Evolutionary conservation across 2,888 invertebrate species (phyloP), one percentile per base, ranked within the genome.

Genomic region (Macrophya alboannulata): DNA sequence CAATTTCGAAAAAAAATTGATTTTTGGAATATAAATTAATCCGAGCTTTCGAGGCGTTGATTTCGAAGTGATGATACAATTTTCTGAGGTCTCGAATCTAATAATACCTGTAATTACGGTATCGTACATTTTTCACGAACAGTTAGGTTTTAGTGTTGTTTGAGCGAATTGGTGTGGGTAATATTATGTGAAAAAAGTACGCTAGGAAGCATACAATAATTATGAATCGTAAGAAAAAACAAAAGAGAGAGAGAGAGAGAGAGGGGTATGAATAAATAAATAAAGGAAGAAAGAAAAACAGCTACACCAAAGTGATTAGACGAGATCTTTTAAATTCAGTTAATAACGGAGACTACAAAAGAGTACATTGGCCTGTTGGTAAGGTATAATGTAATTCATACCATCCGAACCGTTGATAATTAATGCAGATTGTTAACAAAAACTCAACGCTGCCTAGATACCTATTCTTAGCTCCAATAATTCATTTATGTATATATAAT

Each of bases 341-440:
- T 51, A 79, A 17, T 82, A 85, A 85, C 85, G 85, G 85, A 71
- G 10, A 40, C 17, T 25, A 21, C 31, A 83, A 4, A 21, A 25
- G 79, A 71, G 85, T 85, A 81, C 85, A 55, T 82, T 85, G 85
- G 85, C 85, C 85, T 85, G 85, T 25, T 55, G 71, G 10, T 77
- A 51, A 81, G 43, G 55, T 81, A n/a, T n/a, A 79, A 85, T 85
- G 62, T 71, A 55, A 85, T 82, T 48, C 85, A 51, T 40, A 71
- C 37, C 43, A 85, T 71, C 43, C 48, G 82, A 77, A 85, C 68
- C 85, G 85, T 85, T 85, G 43, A 81, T 85, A 85, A 85, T 85
- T 85, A 85, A 85, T 85, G 71, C 62, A 79, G 48, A 85, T 82
- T 71, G 37, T 79, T 71, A 51, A 85, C 82, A 81, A 85, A 85